Conservation (phyloP, 2,888 invertebrate species). For the Drosophila mulleri region DNA sequence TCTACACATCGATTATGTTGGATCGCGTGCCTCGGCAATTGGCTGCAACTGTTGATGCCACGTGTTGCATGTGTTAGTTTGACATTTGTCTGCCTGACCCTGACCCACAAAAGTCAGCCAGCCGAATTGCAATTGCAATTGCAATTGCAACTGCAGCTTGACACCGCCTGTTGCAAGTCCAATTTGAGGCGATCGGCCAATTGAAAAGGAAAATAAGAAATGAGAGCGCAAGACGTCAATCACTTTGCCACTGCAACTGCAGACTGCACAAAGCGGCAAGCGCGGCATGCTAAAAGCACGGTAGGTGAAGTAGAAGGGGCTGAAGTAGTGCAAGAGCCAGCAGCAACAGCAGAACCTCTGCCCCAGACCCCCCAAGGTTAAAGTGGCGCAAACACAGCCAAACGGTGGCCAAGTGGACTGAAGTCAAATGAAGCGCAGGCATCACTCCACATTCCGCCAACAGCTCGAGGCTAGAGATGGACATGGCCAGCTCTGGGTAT, state of each 20-base stretch:
- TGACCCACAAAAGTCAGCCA: constrained; percentile 71
- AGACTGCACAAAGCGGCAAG: background rate
- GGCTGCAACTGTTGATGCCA: constrained; percentile 22
- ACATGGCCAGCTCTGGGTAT: background rate
- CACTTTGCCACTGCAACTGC: constrained; percentile 50
- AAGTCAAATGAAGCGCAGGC: constrained; percentile 54
- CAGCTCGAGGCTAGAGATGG: constrained; percentile 59
- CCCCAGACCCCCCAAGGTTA: constrained; percentile 71
- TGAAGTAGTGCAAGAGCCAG: background rate
- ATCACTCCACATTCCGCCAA: constrained; percentile 9
- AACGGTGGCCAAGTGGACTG: constrained; percentile 69
- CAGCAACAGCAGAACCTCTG: constrained; percentile 6
- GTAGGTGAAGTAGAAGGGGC: background rate
- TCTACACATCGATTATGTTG: constrained; percentile 4
- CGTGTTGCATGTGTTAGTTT: constrained; percentile 58
- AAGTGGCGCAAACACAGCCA: constrained; percentile 58
- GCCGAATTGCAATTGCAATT: constrained; percentile 9
- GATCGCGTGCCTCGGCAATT: constrained; percentile 75
- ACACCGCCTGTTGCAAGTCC: constrained; percentile 50
- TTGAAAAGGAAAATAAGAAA: constrained; percentile 49
- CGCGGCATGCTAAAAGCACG: constrained; percentile 35
- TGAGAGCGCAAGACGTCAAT: constrained; percentile 63
- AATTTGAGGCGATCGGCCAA: constrained; percentile 54
- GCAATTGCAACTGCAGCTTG: constrained; percentile 14
- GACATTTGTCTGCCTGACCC: constrained; percentile 78